Conservation (phyloP, 2,797 vertebrate genomes). For the Threskiornis aethiopicus region DNA sequence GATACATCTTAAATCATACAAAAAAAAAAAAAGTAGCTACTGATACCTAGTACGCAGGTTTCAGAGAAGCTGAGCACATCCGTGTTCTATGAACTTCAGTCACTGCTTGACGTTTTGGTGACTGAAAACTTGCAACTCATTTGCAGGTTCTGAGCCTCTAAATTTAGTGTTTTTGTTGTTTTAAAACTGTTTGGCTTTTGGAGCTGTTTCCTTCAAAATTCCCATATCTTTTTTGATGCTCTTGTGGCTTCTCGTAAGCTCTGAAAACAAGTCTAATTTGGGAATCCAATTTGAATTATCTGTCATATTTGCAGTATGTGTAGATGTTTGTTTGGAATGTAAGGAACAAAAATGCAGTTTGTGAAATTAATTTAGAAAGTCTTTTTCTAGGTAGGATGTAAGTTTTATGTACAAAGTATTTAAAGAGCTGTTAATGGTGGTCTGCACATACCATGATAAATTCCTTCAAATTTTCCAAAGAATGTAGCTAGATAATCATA, state of each 20-base stretch:
- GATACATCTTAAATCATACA: neutral
- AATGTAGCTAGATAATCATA: neutral
- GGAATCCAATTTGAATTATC: neutral
- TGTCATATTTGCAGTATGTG: neutral
- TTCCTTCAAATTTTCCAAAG: neutral
- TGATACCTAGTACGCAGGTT: neutral
- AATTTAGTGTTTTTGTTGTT: neutral
- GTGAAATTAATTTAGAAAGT: neutral
- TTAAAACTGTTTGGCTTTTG: neutral
- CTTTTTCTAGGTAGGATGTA: neutral
- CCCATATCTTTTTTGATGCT: neutral
- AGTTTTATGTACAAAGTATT: neutral
- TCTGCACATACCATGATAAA: neutral
- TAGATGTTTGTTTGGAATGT: neutral
- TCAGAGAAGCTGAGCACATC: neutral
- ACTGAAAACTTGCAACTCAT: neutral
- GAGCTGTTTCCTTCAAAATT: neutral
- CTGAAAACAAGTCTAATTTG: neutral
- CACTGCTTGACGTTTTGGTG: neutral
- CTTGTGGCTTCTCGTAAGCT: neutral
- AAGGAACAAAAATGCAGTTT: neutral
- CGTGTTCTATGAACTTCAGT: neutral
- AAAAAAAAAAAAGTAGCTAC: neutral
- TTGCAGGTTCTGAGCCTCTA: neutral
- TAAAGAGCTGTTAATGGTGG: neutral